These are phyloP conservation scores for Bombycilla garrulus DNA, from an alignment of 2,113 vertebrate genomes.

Conservation along the genomic window DNA sequence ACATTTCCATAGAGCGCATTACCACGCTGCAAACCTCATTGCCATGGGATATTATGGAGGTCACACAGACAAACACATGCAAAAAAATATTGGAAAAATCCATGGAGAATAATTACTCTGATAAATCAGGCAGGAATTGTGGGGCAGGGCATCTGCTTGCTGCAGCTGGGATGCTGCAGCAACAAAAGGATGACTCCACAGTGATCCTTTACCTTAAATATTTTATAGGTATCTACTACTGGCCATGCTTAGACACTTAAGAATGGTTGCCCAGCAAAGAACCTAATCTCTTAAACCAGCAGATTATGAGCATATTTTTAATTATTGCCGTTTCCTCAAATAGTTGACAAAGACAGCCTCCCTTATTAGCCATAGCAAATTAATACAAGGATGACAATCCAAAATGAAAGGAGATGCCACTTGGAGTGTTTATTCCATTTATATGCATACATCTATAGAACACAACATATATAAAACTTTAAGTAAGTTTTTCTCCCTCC, in stretches of 20 bases:
- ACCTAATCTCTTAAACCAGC: neutral
- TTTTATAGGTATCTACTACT: neutral
- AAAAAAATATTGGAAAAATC: neutral
- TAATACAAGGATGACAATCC: neutral
- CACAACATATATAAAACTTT: constrained; percentile 9
- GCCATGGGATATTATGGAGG: neutral
- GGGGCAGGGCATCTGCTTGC: neutral
- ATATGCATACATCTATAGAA: neutral
- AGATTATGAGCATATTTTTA: neutral
- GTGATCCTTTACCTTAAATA: neutral
- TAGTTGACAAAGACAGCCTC: neutral
- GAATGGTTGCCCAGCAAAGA: neutral
- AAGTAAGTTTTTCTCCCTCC: neutral
- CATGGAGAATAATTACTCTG: neutral
- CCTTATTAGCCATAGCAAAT: neutral
- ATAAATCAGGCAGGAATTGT: neutral
- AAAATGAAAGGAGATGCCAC: neutral
- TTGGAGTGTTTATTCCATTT: neutral
- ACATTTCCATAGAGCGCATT: neutral
- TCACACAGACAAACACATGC: neutral
- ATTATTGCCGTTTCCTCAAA: neutral
- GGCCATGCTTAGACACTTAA: neutral
- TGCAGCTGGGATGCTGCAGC: neutral
- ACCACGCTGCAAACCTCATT: neutral
- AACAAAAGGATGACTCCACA: neutral